Percentiles rank a stretch among this genome's conserved stretches.
Conservation (phyloP, 2,888 invertebrate species). For the Tetanocera ferruginea region DNA sequence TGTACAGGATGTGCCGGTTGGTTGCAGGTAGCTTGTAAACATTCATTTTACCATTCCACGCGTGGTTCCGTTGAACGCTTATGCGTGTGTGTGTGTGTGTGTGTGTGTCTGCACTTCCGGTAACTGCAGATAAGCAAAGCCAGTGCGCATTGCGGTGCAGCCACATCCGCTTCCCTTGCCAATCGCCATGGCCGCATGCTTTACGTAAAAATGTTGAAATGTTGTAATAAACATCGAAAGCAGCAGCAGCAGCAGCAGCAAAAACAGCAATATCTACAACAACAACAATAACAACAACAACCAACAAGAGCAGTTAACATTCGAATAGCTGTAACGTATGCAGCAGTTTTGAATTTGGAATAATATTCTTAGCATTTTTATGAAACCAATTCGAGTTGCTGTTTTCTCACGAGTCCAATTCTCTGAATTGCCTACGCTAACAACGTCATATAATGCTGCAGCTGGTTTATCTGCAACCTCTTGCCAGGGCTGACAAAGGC, state of each 20-base stretch:
- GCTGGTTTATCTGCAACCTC: not conserved
- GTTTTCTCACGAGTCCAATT: slow-evolving; percentile 24
- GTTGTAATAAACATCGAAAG: too few relatives aligned
- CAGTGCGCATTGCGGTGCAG: not conserved
- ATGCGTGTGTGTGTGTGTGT: not conserved
- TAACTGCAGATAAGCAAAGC: slow-evolving; percentile 15
- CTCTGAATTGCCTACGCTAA: not conserved
- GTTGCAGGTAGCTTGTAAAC: slow-evolving; percentile 30
- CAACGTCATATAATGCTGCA: not conserved
- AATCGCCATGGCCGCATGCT: slow-evolving; percentile 9
- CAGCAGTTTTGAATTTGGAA: slow-evolving; percentile 9
- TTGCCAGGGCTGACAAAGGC: not conserved
- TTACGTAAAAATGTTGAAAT: not conserved
- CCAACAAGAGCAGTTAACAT: not conserved
- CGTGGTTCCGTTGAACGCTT: slow-evolving; percentile 10
- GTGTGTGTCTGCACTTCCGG: slow-evolving; percentile 18
- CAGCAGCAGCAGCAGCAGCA: not conserved
- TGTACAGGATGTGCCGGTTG: not conserved
- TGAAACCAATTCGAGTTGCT: slow-evolving; percentile 2
- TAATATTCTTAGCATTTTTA: slow-evolving; percentile 4
- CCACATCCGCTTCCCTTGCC: slow-evolving; percentile 5
- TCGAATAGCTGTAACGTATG: not conserved
- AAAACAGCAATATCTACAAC: not conserved
- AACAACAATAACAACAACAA: slow-evolving; percentile 3
- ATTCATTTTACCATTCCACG: not conserved